These are phyloP conservation scores for Eupithecia centaureata DNA, from an alignment of 2,888 invertebrate species.

Conservation along the genomic window DNA sequence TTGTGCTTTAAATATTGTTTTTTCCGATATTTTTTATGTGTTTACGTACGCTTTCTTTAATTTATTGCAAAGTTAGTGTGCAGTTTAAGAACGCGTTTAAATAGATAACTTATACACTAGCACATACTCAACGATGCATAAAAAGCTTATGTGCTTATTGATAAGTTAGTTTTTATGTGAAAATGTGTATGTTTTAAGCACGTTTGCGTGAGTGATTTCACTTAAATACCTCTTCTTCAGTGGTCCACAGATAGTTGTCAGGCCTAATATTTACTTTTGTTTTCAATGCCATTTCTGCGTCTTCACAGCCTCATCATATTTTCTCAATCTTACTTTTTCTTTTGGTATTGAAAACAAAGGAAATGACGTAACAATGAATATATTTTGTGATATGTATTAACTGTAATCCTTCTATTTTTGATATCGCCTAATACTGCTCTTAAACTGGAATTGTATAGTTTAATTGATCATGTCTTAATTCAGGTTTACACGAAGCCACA, in stretches of 20 bases:
- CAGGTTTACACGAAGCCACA: conserved; percentile 17
- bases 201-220: conserved; percentile 63
- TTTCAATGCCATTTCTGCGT: conserved; percentile 68
- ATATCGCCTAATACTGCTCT: conserved; percentile 80
- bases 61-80: conserved; percentile 40
- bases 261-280: conserved; percentile 74
- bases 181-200: conserved; percentile 42
- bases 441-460: conserved; percentile 75
- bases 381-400: conserved; percentile 83
- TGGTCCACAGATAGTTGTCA: conserved; percentile 77
- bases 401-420: conserved; percentile 83
- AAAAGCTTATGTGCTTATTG: neutral
- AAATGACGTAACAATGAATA: conserved; percentile 76
- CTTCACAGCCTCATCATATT: conserved; percentile 8
- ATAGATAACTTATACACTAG: conserved; percentile 11
- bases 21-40: conserved; percentile 43
- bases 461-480: conserved; percentile 48
- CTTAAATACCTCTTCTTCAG: conserved; percentile 80
- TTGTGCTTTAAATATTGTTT: conserved; percentile 48
- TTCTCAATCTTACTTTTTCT: conserved; percentile 13
- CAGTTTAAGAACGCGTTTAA: conserved; percentile 26
- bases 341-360: conserved; percentile 77
- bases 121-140: neutral
- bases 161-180: neutral
- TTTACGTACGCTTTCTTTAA: conserved; percentile 54